Evolutionary conservation across 2,797 vertebrate species (phyloP).

Genomic region (Muraenolepis orangiensis): DNA sequence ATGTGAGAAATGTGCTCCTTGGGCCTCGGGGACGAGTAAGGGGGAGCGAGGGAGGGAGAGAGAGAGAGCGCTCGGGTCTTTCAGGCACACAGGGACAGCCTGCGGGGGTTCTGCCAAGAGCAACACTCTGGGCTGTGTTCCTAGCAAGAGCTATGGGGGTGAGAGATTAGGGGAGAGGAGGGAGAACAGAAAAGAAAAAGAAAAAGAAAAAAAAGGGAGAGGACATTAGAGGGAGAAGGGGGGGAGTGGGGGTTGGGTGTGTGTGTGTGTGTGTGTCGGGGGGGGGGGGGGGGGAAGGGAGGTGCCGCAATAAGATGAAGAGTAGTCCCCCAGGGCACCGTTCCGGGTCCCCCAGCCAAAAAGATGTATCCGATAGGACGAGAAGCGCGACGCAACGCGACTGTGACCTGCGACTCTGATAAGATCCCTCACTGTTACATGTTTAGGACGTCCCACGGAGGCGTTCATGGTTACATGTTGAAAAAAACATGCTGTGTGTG

Average conservation of each 20-base stretch:
- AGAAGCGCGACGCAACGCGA: slow-evolving; percentile 35
- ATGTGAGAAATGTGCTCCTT: slow-evolving; percentile 78
- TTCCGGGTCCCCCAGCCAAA: slow-evolving; percentile 34
- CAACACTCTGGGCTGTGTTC: slow-evolving; percentile 71
- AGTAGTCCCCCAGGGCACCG: slow-evolving; percentile 61
- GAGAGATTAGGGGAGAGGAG: too few relatives aligned
- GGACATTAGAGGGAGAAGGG: background rate
- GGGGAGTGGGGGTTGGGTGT: too few relatives aligned
- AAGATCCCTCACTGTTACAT: too few relatives aligned
- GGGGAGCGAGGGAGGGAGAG: too few relatives aligned
- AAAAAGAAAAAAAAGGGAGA: slow-evolving; percentile 50
- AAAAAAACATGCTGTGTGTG: too few relatives aligned
- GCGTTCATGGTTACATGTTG: too few relatives aligned
- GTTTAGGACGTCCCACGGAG: too few relatives aligned
- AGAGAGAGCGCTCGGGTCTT: too few relatives aligned
- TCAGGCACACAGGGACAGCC: slow-evolving; percentile 77
- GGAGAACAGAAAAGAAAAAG: too few relatives aligned
- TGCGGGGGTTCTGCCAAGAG: slow-evolving; percentile 79
- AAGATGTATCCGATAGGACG: slow-evolving; percentile 46
- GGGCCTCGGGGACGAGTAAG: slow-evolving; percentile 68
- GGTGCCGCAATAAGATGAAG: slow-evolving; percentile 23
- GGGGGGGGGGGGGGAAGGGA: slow-evolving; percentile 26
- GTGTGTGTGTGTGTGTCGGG: slow-evolving; percentile 26
- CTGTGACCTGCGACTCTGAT: too few relatives aligned
- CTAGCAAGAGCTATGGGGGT: slow-evolving; percentile 65